A percentile compares a stretch with the other conserved stretches of the same genome.
Evolutionary conservation across 2,888 invertebrate species (phyloP).

Genomic region (Drosophila vallismaia): DNA sequence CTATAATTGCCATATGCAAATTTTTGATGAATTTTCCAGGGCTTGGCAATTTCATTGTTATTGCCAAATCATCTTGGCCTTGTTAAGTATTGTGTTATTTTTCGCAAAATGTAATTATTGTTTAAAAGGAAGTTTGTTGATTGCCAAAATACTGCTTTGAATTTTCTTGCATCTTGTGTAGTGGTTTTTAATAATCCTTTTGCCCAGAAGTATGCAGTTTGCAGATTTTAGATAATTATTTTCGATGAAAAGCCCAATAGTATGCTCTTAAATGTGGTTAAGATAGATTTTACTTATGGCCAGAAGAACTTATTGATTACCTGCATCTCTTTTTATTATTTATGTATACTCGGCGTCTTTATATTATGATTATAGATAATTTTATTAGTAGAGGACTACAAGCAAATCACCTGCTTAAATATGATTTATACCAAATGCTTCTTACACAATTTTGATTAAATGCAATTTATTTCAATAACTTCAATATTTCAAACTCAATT

Average conservation of each 20-base stretch:
- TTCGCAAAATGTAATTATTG: neutral
- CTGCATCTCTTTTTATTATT: neutral
- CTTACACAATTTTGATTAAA: too few species aligned
- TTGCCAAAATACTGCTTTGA: neutral
- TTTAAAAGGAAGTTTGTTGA: neutral
- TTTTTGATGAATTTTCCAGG: slow-evolving; percentile 46
- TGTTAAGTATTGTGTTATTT: neutral
- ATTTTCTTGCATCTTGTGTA: neutral
- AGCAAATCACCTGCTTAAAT: too few species aligned
- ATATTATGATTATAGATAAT: too few species aligned
- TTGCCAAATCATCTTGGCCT: neutral
- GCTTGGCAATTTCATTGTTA: slow-evolving; percentile 22
- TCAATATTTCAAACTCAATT: neutral
- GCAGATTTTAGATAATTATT: rapidly evolving
- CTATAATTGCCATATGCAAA: slow-evolving; percentile 69
- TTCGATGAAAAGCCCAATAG: slow-evolving; percentile 20
- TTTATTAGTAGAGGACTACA: too few species aligned
- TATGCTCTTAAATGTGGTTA: neutral
- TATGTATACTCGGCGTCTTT: too few species aligned
- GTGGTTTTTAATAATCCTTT: neutral
- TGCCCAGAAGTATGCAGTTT: slow-evolving; percentile 12
- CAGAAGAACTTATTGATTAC: neutral
- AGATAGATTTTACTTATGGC: neutral
- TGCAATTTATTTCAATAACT: too few species aligned
- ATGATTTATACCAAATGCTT: too few species aligned